Conservation (phyloP, 2,888 invertebrate species). For the Diloba caeruleocephala region DNA sequence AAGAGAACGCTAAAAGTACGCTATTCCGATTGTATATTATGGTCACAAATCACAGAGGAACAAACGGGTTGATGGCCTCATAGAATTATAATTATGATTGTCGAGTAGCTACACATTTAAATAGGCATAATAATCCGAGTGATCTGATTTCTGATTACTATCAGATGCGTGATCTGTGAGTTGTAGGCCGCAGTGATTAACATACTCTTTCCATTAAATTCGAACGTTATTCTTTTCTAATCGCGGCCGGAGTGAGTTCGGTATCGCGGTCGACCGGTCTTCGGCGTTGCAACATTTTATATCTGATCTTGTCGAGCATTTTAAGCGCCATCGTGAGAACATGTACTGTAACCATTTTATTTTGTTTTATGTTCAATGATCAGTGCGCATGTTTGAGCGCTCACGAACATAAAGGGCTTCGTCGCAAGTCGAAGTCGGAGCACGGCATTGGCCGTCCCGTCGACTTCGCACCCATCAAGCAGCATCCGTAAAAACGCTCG, state of each 20-base stretch:
- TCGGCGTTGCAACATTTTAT: conserved; percentile 77
- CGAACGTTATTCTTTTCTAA: conserved; percentile 71
- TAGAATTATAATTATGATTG: conserved; percentile 65
- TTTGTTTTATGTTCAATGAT: conserved; percentile 56
- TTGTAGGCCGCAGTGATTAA: conserved; percentile 62
- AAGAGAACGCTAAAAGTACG: conserved; percentile 18
- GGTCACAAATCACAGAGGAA: conserved; percentile 49
- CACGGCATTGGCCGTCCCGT: conserved; percentile 30
- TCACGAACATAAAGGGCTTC: conserved; percentile 13
- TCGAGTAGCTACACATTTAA: conserved; percentile 60
- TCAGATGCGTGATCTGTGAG: conserved; percentile 57
- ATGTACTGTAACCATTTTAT: conserved; percentile 64
- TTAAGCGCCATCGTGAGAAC: conserved; percentile 87
- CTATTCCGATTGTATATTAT: conserved; percentile 22
- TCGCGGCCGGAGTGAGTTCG: conserved; percentile 70
- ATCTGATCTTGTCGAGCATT: conserved; percentile 70
- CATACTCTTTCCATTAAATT: conserved; percentile 66
- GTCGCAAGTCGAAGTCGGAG: conserved; percentile 4
- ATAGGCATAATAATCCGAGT: conserved; percentile 64
- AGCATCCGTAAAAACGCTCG: conserved; percentile 76
- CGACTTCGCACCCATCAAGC: conserved; percentile 71
- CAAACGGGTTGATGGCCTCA: conserved; percentile 62
- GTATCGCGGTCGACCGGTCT: conserved; percentile 77
- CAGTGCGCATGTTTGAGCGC: conserved; percentile 47
- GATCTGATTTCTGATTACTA: conserved; percentile 64